phyloP scores from a whole-genome alignment of 2,113 vertebrate genomes.

The Dipodomys stephensi region DNA sequence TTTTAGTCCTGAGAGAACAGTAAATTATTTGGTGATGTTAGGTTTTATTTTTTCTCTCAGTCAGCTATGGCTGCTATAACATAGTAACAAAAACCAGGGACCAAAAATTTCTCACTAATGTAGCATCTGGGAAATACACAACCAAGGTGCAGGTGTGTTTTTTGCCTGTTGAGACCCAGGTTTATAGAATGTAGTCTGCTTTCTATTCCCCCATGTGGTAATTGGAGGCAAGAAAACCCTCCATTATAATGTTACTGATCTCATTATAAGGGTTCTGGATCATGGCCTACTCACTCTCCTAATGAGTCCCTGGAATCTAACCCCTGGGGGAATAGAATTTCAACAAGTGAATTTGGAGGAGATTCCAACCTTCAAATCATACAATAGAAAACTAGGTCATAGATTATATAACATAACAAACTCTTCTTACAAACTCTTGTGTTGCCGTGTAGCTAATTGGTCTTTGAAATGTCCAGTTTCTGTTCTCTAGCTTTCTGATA shows the following conservation, averaged over 20 bases:
- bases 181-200: background rate
- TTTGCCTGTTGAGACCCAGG: no score
- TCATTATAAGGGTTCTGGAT: background rate
- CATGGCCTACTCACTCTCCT: no score
- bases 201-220: background rate
- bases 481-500: background rate
- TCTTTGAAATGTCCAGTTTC: background rate
- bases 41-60: background rate
- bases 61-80: background rate
- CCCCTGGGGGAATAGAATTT: background rate
- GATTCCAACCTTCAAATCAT: background rate
- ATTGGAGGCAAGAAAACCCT: background rate
- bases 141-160: background rate
- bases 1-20: slow-evolving; percentile 1
- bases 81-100: background rate
- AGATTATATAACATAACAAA: no score
- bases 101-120: background rate
- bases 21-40: background rate
- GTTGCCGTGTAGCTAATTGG: background rate
- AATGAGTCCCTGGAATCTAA: background rate
- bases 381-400: no score
- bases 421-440: background rate
- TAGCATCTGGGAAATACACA: background rate
- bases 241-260: no score
- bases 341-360: background rate